These are phyloP conservation scores for Latrodectus geometricus DNA, from an alignment of 1,140 invertebrate genomes.

Conservation along the genomic window DNA sequence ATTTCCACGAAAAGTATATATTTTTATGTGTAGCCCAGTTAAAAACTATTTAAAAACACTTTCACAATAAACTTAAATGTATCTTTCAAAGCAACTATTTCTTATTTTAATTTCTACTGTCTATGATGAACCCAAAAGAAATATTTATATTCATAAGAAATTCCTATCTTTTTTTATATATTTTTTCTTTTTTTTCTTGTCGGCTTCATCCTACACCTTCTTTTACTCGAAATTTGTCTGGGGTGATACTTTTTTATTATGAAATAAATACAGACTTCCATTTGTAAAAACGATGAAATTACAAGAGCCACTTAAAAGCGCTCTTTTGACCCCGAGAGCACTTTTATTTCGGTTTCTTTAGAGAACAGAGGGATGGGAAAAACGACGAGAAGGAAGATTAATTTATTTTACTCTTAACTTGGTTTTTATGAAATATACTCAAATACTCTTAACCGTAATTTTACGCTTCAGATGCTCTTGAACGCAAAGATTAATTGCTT, in stretches of 20 bases:
- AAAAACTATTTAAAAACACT: too few relatives aligned
- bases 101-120: not conserved
- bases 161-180: not conserved
- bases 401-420: not conserved
- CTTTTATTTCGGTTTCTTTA: not conserved
- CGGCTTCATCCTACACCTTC: constrained; percentile 32
- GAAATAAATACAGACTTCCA: constrained; percentile 5
- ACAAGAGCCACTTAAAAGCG: constrained; percentile 46
- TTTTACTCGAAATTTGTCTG: not conserved
- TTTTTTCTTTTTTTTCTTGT: constrained; percentile 23
- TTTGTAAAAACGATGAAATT: constrained; percentile 45
- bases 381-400: not conserved
- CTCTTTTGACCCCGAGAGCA: constrained; percentile 16
- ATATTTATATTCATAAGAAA: not conserved
- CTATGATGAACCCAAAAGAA: not conserved
- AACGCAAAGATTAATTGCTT: not conserved
- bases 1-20: too few relatives aligned
- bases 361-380: not conserved
- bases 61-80: too few relatives aligned
- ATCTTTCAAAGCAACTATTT: not conserved
- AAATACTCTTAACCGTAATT: not conserved
- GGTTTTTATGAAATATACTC: not conserved
- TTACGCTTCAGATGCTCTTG: not conserved
- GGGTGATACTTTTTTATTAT: not conserved
- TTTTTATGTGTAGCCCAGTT: too few relatives aligned